These are phyloP conservation scores for Ornithoptera priamus DNA, from an alignment of 2,888 invertebrate genomes.

Conservation along the genomic window DNA sequence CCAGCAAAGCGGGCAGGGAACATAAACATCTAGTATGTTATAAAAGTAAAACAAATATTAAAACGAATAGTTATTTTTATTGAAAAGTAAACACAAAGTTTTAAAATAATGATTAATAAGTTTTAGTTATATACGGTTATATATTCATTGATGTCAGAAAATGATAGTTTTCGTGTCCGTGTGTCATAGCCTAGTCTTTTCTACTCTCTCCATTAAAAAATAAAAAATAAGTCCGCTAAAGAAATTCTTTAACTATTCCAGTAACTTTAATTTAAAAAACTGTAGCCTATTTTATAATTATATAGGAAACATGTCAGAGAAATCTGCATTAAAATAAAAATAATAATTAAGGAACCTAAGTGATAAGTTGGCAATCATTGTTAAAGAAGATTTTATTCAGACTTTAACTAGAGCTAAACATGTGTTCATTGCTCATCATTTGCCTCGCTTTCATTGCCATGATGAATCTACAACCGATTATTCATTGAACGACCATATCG, in stretches of 20 bases:
- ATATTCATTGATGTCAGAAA: slow-evolving; percentile 1
- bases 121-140: slow-evolving; percentile 3
- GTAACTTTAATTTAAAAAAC: background rate
- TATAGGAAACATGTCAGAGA: background rate
- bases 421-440: slow-evolving; percentile 15
- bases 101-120: slow-evolving; percentile 19
- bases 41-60: background rate
- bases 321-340: background rate
- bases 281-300: background rate
- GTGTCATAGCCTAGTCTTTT: slow-evolving; percentile 52
- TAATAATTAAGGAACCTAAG: slow-evolving; percentile 9
- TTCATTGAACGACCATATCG: slow-evolving; percentile 30
- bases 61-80: slow-evolving; percentile 16
- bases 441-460: slow-evolving; percentile 21
- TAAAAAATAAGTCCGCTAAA: background rate
- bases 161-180: slow-evolving; percentile 7
- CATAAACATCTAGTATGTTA: background rate
- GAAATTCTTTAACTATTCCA: background rate
- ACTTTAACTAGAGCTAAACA: background rate
- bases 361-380: background rate
- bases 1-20: too few relatives aligned
- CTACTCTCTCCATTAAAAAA: slow-evolving; percentile 56
- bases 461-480: slow-evolving; percentile 33
- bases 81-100: slow-evolving; percentile 25
- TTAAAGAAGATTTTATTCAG: slow-evolving; percentile 9